Percentiles rank a stretch among this genome's conserved stretches.
Conservation (phyloP, 2,113 vertebrate species). For the Perca fluviatilis region DNA sequence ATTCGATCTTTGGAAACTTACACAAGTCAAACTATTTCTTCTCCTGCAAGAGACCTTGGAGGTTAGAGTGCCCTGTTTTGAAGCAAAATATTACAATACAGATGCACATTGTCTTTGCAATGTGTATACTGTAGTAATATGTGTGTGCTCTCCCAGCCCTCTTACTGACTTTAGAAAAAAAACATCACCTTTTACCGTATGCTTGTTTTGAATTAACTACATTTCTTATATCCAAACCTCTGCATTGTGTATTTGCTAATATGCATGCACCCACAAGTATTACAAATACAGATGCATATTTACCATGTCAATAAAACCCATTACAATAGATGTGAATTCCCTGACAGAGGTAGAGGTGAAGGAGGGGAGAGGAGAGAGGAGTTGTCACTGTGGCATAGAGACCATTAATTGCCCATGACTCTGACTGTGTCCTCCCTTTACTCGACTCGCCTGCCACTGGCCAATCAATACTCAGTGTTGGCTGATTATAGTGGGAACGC, state of each 20-base stretch:
- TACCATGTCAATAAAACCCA: conserved; percentile 69
- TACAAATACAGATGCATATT: conserved; percentile 70
- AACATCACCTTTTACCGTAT: conserved; percentile 18
- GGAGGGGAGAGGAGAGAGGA: conserved; percentile 35
- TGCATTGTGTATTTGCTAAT: conserved; percentile 60
- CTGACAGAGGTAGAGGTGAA: conserved; percentile 38
- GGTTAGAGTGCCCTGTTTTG: not conserved
- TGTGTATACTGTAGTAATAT: not conserved
- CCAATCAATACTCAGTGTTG: conserved; percentile 69
- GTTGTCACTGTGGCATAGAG: conserved; percentile 41
- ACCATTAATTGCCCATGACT: conserved; percentile 74
- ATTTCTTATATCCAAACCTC: conserved; percentile 58
- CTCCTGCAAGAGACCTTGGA: not conserved
- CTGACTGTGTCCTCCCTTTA: conserved; percentile 63
- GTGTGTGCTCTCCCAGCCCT: not conserved
- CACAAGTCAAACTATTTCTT: not conserved
- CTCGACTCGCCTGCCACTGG: conserved; percentile 54
- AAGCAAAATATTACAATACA: conserved; percentile 1
- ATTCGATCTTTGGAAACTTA: not conserved
- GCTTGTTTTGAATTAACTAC: conserved; percentile 63
- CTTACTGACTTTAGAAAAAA: not conserved
- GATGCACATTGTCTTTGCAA: not conserved
- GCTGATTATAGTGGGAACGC: conserved; percentile 66
- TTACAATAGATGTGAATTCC: conserved; percentile 71
- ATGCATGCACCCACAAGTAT: conserved; percentile 42